Evolutionary conservation across 2,888 invertebrate species (phyloP).

Genomic region (Amiota communis): DNA sequence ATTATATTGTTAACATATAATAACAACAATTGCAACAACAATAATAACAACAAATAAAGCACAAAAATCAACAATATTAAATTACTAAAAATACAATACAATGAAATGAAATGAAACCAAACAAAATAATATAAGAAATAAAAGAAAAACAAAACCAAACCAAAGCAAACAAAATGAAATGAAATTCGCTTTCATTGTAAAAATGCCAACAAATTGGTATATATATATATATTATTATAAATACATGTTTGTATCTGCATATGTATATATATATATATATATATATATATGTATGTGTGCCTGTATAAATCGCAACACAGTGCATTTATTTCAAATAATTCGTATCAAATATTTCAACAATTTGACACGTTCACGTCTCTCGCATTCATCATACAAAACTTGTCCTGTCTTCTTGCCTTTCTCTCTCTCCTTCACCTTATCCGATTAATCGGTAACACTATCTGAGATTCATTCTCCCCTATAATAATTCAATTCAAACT

Average conservation of each 20-base stretch:
- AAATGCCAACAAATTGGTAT: background rate
- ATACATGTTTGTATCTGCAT: background rate
- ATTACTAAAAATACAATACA: background rate
- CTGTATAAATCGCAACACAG: background rate
- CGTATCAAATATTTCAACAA: conserved; percentile 20
- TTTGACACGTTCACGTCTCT: conserved; percentile 22
- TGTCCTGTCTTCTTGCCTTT: too few species aligned
- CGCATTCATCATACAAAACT: background rate
- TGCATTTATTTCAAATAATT: conserved; percentile 6
- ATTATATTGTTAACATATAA: background rate
- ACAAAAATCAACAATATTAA: conserved; percentile 28
- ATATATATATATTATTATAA: background rate
- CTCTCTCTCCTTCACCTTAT: too few species aligned
- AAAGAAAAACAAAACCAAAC: background rate
- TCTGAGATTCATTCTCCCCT: too few species aligned
- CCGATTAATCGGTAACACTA: too few species aligned
- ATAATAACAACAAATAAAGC: conserved; percentile 32
- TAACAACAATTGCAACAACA: conserved; percentile 31
- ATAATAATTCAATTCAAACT: too few species aligned
- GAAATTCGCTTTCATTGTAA: background rate
- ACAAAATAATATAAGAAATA: background rate
- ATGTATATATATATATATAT: conserved; percentile 14
- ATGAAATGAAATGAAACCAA: background rate
- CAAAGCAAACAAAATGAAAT: conserved; percentile 1
- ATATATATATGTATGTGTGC: background rate